Evolutionary conservation across 2,113 vertebrate genomes (phyloP).

Genomic region (Myodes glareolus): DNA sequence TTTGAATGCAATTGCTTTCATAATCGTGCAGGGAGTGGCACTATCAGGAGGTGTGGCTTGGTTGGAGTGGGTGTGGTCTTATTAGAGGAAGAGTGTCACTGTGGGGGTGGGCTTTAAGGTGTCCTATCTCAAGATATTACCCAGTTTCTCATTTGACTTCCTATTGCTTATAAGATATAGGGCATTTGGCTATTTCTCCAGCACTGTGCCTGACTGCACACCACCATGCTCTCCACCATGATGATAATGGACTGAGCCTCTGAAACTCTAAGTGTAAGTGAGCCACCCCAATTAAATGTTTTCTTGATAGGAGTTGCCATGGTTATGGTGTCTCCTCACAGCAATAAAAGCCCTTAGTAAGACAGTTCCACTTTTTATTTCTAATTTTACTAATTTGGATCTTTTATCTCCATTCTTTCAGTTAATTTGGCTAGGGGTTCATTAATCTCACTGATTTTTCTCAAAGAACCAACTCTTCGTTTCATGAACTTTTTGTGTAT

Average conservation of each 20-base stretch:
- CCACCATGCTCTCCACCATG: background rate
- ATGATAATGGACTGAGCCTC: background rate
- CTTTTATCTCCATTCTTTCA: background rate
- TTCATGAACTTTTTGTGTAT: background rate
- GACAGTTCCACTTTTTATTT: background rate
- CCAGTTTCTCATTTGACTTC: background rate
- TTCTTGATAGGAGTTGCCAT: background rate
- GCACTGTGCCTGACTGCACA: background rate
- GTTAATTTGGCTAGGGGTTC: background rate
- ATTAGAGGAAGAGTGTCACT: background rate
- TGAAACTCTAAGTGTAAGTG: too few relatives aligned
- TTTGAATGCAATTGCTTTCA: background rate
- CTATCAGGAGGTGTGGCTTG: background rate
- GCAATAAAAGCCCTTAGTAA: background rate
- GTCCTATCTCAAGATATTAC: background rate
- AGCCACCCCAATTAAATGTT: background rate
- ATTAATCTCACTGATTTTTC: background rate
- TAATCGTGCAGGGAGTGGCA: background rate
- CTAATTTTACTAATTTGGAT: background rate
- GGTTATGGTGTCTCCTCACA: background rate
- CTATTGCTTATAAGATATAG: background rate
- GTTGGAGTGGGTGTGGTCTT: background rate
- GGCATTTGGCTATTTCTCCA: background rate
- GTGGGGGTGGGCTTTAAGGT: background rate
- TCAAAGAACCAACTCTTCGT: background rate